Base-by-base conservation (phyloP, 2,888 invertebrate species). In the Ichneumoninae sp. region DNA sequence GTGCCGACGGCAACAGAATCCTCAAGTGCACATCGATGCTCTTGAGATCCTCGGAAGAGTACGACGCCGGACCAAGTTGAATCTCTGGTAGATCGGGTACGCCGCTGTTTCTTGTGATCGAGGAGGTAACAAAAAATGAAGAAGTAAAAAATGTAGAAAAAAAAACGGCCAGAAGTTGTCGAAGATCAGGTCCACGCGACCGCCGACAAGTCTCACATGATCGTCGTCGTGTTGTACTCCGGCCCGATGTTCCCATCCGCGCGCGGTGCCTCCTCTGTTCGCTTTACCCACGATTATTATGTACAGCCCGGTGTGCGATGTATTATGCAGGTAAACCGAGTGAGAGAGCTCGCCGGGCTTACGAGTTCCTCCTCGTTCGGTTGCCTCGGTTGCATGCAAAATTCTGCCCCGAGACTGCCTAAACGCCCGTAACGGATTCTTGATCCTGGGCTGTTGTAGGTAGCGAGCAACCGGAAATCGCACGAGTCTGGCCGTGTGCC, bases 351-450 rank as follows among this genome's bases (percentile, higher is more conserved):
- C 66, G 50, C 74, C 60, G 44, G 47, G 66, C 62, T 82, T 80
- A 72, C 71, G 70, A 44, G 78, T 75, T 81, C 78, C 60, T 69
- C 71, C 16, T 47, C 52, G 75, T 70, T 81, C 75, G 72, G 74
- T 72, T 74, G 78, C 82, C 54, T 75, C 69, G 76, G 52, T 72
- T 76, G 84, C 84, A 82, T 84, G 81, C 72, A 66, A 84, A 84
- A 79, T 84, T 66, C 76, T 60, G 26, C 69, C 26, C 57, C 66
- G 47, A 68, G 71, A 66, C 62, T 74, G 79, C 84, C 86, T 84
- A 86, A 86, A 86, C 82, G 69, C 76, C 84, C 69, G 80, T 86
- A 86, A 86, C 86, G 86, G 84, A 86, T 86, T 82, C 82, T 86
- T 86, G 86, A 86, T 86, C 84, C 82, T 82, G 76, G 40, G 10